Conservation (phyloP, 2,113 vertebrate genomes). For the Crotophaga sulcirostris region DNA sequence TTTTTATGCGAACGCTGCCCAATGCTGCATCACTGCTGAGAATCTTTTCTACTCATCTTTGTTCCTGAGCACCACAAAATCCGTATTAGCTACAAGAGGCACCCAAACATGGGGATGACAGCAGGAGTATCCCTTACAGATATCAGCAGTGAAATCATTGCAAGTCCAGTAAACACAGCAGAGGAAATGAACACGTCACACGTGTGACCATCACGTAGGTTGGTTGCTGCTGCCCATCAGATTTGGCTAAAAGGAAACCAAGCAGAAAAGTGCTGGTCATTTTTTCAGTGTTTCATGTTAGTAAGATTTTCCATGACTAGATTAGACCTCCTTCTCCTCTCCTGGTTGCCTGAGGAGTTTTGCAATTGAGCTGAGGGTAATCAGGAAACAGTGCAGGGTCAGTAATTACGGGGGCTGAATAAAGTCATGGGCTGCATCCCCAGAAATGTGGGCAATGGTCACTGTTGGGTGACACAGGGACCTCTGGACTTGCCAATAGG, state of each 20-base stretch:
- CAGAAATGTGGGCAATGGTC: background rate
- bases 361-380: background rate
- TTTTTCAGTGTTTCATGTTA: background rate
- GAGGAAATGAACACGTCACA: background rate
- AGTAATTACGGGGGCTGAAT: background rate
- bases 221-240: background rate
- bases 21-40: background rate
- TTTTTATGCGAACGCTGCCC: background rate
- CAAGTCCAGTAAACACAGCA: background rate
- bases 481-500: background rate
- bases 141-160: background rate
- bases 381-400: background rate
- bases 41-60: background rate
- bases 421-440: background rate
- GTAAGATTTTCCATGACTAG: background rate
- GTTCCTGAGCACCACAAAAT: background rate
- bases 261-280: background rate
- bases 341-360: background rate
- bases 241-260: slow-evolving; percentile 27
- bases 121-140: background rate
- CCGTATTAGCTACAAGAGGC: fast-evolving
- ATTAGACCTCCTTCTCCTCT: background rate
- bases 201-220: background rate
- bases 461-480: background rate
- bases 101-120: background rate